Conservation (phyloP, 2,797 vertebrate genomes). For the Ispidina lecontei region DNA sequence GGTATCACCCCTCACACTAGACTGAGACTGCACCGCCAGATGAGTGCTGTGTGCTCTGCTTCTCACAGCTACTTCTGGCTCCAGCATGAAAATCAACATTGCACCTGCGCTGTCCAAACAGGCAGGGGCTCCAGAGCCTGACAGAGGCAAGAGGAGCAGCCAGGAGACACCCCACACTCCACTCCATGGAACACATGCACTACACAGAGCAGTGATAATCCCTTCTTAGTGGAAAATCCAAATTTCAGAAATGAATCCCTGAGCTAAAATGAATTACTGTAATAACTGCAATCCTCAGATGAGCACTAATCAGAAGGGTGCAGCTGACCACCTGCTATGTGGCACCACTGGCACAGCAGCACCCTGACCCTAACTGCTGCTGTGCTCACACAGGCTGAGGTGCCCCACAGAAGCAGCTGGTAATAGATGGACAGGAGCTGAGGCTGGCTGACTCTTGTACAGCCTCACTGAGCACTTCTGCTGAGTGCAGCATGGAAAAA, state of each 20-base stretch:
- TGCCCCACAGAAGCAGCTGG: neutral
- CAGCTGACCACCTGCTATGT: constrained; percentile 76
- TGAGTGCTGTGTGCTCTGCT: neutral
- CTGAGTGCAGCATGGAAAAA: constrained; percentile 67
- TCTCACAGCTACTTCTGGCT: neutral
- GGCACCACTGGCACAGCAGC: constrained; percentile 31
- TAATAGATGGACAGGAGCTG: neutral
- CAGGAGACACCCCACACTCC: neutral
- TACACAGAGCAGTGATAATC: constrained; percentile 68
- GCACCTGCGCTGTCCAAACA: neutral
- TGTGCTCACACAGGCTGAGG: neutral
- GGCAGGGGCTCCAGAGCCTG: constrained; percentile 1
- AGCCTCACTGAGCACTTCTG: constrained; percentile 48
- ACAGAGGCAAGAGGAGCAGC: neutral
- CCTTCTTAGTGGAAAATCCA: constrained; percentile 79
- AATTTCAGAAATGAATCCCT: constrained; percentile 82
- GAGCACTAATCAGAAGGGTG: constrained; percentile 52
- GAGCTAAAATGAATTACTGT: constrained; percentile 75
- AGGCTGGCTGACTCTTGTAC: neutral
- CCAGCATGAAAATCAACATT: constrained; percentile 54
- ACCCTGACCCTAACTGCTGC: constrained; percentile 22
- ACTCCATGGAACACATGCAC: constrained; percentile 13
- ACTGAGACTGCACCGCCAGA: neutral
- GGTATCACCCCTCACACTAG: neutral
- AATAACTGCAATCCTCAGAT: constrained; percentile 66